Percentiles rank a stretch among this genome's conserved stretches.
These are phyloP conservation scores for Calameuta idolon DNA, from an alignment of 2,888 invertebrate genomes.

Conservation along the genomic window DNA sequence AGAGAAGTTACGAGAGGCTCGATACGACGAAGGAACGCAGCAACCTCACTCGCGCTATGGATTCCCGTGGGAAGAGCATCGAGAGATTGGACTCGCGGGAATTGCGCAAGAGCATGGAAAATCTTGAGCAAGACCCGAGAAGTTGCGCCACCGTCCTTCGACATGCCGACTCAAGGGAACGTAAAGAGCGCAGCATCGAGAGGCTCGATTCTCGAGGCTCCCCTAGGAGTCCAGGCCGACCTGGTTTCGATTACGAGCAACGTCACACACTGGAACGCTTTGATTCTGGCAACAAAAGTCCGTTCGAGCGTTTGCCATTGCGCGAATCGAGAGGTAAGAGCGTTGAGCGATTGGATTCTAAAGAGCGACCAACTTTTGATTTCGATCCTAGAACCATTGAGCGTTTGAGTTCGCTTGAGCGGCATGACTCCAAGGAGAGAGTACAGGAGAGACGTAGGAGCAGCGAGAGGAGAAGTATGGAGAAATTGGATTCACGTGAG, in stretches of 20 bases:
- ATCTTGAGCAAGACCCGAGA: slow-evolving; percentile 32
- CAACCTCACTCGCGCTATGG: slow-evolving; percentile 37
- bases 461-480: slow-evolving; percentile 41
- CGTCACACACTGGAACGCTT: slow-evolving; percentile 57
- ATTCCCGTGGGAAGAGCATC: slow-evolving; percentile 46
- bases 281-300: slow-evolving; percentile 51
- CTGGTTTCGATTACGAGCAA: slow-evolving; percentile 48
- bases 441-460: slow-evolving; percentile 26
- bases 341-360: slow-evolving; percentile 54
- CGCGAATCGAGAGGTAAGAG: slow-evolving; percentile 51
- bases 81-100: slow-evolving; percentile 55
- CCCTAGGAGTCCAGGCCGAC: slow-evolving; percentile 35
- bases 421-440: slow-evolving; percentile 39
- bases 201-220: slow-evolving; percentile 49
- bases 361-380: slow-evolving; percentile 52
- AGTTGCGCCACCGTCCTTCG: background rate
- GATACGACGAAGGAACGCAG: slow-evolving; percentile 42
- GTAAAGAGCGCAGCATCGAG: slow-evolving; percentile 51
- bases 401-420: slow-evolving; percentile 48
- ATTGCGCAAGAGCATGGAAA: slow-evolving; percentile 49
- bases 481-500: slow-evolving; percentile 46
- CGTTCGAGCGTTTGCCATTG: slow-evolving; percentile 44
- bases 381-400: slow-evolving; percentile 58
- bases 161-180: slow-evolving; percentile 26
- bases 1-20: slow-evolving; percentile 46